Base-by-base conservation (phyloP, 2,113 vertebrate genomes). In the Rostratula benghalensis region DNA sequence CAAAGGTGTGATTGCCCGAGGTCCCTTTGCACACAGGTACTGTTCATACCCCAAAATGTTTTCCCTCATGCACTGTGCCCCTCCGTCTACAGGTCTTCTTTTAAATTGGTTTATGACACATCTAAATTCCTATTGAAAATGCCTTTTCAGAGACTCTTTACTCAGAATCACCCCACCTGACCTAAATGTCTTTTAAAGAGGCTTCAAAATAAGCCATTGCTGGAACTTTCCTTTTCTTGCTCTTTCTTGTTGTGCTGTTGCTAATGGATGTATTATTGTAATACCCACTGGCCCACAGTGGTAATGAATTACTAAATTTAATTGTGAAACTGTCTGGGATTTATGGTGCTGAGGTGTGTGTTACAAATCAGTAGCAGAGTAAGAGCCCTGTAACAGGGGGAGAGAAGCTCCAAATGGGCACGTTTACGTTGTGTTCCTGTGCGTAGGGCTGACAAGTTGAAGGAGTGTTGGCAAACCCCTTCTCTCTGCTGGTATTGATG, bases 1-100 rank as follows among this genome's bases (percentile, higher is more conserved):
- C n/a, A 19, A 24, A 18, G 37, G 5, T 0, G 0, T 30, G 0
- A 41, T 51, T 61, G 7, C 64, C 23, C 6, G 43, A 5, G 2
- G 11, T 48, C 14, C 3, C 71, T 28, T n/a, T 7, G 53, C 54
- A 22, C 33, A 2, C 16, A 15, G 14, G 25, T 51, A n/a, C 35
- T 28, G 1, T 14, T 39, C 15, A 4, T 46, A 4, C 46, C 75
- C 70, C 57, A 17, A 6, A 61, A n/a, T 37, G 1, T 69, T 37
- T 16, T 39, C 21, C 63, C 39, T 46, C 12, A 1, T 43, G 50
- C 19, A 9, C 48, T 27, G 1, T 20, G 41, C 71, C 17, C n/a
- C 7, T 41, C 54, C 78, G 13, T 27, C 23, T 63, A 10, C 71
- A 37, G 56, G 22, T 61, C 60, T 13, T 1, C 45, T 61, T 48